These are phyloP conservation scores for Hydrozoanthus gracilis DNA, from an alignment of 92 coral and sea anemone genomes.

Conservation along the genomic window DNA sequence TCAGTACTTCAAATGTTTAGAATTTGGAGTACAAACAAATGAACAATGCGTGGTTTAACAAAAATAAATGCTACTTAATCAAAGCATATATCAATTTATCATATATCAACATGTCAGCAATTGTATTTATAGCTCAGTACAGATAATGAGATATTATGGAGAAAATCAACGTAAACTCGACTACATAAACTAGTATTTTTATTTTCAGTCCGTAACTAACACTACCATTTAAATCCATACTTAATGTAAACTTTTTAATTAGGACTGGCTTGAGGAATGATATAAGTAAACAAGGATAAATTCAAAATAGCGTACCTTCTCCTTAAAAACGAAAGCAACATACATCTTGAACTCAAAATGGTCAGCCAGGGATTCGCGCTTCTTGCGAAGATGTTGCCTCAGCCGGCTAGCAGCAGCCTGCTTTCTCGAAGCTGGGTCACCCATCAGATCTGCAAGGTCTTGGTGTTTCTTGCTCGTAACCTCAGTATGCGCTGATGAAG, in stretches of 20 bases:
- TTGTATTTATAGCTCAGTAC: neutral
- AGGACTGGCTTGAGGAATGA: neutral
- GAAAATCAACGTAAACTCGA: neutral
- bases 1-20: too few relatives aligned
- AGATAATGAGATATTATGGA: neutral
- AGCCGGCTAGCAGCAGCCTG: constrained; percentile 72
- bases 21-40: neutral
- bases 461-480: constrained; percentile 51
- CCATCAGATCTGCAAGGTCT: constrained; percentile 51
- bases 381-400: constrained; percentile 81
- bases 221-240: neutral
- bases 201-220: neutral
- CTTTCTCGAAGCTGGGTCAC: constrained; percentile 85
- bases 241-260: neutral
- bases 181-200: too few relatives aligned
- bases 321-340: constrained; percentile 89
- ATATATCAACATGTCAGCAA: constrained; percentile 15
- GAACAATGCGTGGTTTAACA: neutral
- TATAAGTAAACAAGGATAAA: neutral
- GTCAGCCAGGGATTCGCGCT: constrained; percentile 88
- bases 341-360: constrained; percentile 93
- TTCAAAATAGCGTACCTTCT: constrained; percentile 69
- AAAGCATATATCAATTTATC: neutral
- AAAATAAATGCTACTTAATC: neutral
- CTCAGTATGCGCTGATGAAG: constrained; percentile 31